Base-by-base conservation (phyloP, 2,888 invertebrate species). In the Peribatodes rhomboidaria region DNA sequence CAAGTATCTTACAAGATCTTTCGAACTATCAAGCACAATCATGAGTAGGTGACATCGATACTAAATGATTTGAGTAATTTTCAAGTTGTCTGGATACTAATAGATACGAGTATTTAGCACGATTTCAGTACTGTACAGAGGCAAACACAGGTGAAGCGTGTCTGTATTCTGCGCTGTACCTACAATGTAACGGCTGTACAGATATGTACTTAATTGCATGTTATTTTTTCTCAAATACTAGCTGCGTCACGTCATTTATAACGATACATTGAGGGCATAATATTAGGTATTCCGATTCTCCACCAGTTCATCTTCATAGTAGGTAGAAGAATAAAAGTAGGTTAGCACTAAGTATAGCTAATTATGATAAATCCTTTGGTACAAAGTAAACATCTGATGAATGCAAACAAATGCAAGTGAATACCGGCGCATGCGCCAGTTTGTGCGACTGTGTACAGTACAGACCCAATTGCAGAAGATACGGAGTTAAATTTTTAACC, bases 221-320 rank as follows among this genome's bases (percentile, higher is more conserved):
- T 62, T 39, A 52, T 50, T 52, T 46, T 55, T 33, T 18, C 33
- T 46, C n/a, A 50, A 52, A 50, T 46, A 16, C 9, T 2, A 42
- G 53, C 47, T 11, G 49, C 35, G 50, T 0, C 54, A 3, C n/a
- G 6, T 35, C 27, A 41, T 35, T 14, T 11, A 22, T 41, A 14
- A 14, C 11, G 18, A 11, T 13, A 11, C 2, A 22, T 41, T 27
- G 53, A n/a, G n/a, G 53, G 27, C n/a, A 18, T 44, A 22, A 44
- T 37, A n/a, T 14, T 31, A 31, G n/a, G 46, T 54, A 31, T 53
- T 61, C 37, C 31, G 46, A 13, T 31, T 49, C 14, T 31, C 0
- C 31, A 49, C 6, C 2, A 16, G 1, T 31, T 9, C 16, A 3
- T 49, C 47, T 27, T 18, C 27, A 14, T n/a, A 9, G 8, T 46